Evolutionary conservation across 2,888 invertebrate species (phyloP).

Genomic region (Carpatolechia fugitivella): DNA sequence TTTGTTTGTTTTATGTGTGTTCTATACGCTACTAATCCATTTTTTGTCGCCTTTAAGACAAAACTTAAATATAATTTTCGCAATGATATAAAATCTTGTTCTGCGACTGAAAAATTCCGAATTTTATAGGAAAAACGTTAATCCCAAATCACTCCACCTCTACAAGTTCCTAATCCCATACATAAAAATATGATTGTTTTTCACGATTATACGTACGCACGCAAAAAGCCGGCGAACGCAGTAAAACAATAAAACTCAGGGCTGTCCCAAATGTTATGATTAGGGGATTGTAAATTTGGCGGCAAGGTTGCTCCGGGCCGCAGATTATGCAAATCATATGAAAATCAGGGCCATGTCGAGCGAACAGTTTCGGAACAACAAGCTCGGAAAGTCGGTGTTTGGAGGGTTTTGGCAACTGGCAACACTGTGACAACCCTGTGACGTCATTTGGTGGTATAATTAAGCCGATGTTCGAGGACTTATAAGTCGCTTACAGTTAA

Average conservation of each 20-base stretch:
- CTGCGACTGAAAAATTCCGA: background rate
- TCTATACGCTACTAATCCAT: too few relatives aligned
- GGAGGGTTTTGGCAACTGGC: slow-evolving; percentile 18
- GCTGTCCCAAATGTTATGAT: slow-evolving; percentile 32
- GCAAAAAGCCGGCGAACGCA: slow-evolving; percentile 16
- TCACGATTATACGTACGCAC: background rate
- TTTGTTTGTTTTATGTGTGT: too few relatives aligned
- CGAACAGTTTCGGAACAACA: slow-evolving; percentile 22
- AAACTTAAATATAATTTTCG: background rate
- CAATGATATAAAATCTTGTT: too few relatives aligned
- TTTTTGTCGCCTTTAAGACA: background rate
- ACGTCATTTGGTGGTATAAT: slow-evolving; percentile 27
- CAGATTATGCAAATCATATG: slow-evolving; percentile 42
- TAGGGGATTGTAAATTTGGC: slow-evolving; percentile 28
- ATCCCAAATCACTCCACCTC: background rate
- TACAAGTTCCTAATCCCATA: background rate
- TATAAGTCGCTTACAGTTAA: slow-evolving; percentile 2
- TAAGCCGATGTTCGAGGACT: slow-evolving; percentile 7
- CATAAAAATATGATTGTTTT: background rate
- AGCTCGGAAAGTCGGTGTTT: slow-evolving; percentile 15
- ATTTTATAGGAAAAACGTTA: too few relatives aligned
- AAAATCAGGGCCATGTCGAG: slow-evolving; percentile 34
- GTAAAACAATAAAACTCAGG: slow-evolving; percentile 36
- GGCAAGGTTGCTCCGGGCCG: slow-evolving; percentile 16
- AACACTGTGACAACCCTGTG: slow-evolving; percentile 20